Evolutionary conservation across 2,113 vertebrate species (phyloP).

Genomic region (Riparia riparia): DNA sequence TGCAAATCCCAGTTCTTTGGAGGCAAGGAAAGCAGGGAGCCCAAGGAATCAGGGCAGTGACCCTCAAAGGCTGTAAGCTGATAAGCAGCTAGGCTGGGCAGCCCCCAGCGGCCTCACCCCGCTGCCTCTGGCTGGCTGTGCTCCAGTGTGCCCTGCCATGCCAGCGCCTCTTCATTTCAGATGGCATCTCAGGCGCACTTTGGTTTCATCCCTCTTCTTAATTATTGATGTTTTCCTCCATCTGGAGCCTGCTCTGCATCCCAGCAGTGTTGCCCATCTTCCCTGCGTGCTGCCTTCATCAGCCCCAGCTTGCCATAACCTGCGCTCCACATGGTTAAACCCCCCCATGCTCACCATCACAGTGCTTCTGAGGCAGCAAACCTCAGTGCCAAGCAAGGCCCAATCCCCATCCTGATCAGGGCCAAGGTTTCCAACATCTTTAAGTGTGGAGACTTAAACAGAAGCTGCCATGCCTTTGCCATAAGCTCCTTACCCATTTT

Average conservation of each 20-base stretch:
- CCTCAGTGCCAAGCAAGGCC: fast-evolving
- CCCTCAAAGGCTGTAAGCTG: neutral
- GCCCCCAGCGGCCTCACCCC: fast-evolving
- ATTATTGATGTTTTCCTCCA: neutral
- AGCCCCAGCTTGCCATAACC: fast-evolving
- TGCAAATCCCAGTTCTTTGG: neutral
- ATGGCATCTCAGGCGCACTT: neutral
- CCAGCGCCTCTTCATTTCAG: neutral
- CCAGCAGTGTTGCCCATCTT: neutral
- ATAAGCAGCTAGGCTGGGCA: neutral
- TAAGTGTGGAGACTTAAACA: neutral
- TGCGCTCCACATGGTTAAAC: fast-evolving
- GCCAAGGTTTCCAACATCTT: neutral
- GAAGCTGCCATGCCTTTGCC: neutral
- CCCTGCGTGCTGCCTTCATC: fast-evolving
- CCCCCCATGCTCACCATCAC: fast-evolving
- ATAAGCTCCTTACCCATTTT: neutral
- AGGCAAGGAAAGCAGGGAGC: neutral
- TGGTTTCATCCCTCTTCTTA: constrained; percentile 33
- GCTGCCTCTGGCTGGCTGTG: neutral
- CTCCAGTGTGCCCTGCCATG: neutral
- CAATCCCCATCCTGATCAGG: neutral
- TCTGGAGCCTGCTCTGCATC: neutral
- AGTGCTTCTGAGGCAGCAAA: neutral
- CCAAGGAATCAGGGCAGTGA: fast-evolving